Evolutionary conservation across 23 tunicate genomes (phyloP), one percentile per base, ranked within the genome.

Genomic region (Pegea sp.): DNA sequence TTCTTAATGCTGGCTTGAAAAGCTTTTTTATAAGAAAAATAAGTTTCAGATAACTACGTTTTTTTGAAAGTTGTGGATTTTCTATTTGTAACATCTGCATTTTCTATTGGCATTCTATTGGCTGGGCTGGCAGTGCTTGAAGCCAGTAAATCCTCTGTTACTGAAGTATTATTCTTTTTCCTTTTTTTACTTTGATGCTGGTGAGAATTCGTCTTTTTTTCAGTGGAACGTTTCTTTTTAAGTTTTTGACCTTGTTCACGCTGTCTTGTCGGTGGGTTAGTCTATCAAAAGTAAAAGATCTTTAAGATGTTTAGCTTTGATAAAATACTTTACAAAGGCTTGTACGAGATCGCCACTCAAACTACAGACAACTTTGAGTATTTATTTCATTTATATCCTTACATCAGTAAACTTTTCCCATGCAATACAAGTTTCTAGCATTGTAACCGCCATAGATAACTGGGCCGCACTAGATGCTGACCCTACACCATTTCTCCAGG

Each of bases 391-490:
- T n/a, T n/a, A n/a, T 19, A 23, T 50, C 8, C 61, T 5, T 63
- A 84, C 95, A 51, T 58, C 58, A 31, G 76, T 70, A 2, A 77
- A 53, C 27, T 63, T 44, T 22, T 68, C 56, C 95, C 95, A 84
- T 18, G 81, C 68, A 13, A 84, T 68, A 38, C 76, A 84, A 0
- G 81, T 43, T n/a, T 84, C 72, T 2, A 84, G 64, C 81, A 84
- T 74, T 6, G 70, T 32, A 8, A 84, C 67, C 46, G 78, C 64
- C 58, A 84, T 80, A 4, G 95, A 51, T 6, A 84, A 62, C 48
- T 84, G 95, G 7, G 95, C 67, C 3, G 84, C 95, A 42, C 95
- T 84, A 30, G 84, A 51, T 25, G 84, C 80, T 18, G 76, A 50
- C 4, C 71, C 65, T 22, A 84, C 76, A 1, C 76, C 95, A 43